Evolutionary conservation across 2,113 vertebrate genomes (phyloP).

Genomic region (Pontoporia blainvillei): DNA sequence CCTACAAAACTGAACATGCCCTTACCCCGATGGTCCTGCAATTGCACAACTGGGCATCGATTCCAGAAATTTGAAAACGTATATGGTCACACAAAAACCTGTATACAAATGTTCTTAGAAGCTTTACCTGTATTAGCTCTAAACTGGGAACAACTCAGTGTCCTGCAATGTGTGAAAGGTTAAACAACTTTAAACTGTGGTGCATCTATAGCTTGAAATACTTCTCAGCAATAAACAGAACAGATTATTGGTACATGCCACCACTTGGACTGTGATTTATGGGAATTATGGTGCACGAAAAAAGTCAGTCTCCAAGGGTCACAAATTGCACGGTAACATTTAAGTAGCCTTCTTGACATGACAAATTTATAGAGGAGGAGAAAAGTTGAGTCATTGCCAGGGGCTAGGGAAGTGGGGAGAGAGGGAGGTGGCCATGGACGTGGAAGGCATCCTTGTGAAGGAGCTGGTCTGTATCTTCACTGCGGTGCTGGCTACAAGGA

Average conservation of each 20-base stretch:
- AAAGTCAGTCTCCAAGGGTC: neutral
- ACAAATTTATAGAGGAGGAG: too few relatives aligned
- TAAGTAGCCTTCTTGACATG: neutral
- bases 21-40: rapidly evolving
- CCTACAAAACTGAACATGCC: neutral
- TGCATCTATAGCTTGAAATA: too few relatives aligned
- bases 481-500: too few relatives aligned
- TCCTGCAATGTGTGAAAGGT: neutral
- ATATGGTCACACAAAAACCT: neutral
- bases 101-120: neutral
- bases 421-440: rapidly evolving
- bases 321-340: neutral
- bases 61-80: neutral
- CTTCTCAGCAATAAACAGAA: neutral
- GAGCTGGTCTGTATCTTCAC: neutral
- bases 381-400: rapidly evolving
- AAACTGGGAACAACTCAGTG: too few relatives aligned
- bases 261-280: neutral
- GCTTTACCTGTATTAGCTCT: neutral
- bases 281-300: neutral
- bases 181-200: neutral
- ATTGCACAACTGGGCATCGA: too few relatives aligned
- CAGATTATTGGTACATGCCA: rapidly evolving
- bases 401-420: rapidly evolving
- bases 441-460: rapidly evolving